A percentile compares a stretch with the other conserved stretches of the same genome.
These are phyloP conservation scores for Bombus fervidus DNA, from an alignment of 1,140 invertebrate species.

Conservation along the genomic window DNA sequence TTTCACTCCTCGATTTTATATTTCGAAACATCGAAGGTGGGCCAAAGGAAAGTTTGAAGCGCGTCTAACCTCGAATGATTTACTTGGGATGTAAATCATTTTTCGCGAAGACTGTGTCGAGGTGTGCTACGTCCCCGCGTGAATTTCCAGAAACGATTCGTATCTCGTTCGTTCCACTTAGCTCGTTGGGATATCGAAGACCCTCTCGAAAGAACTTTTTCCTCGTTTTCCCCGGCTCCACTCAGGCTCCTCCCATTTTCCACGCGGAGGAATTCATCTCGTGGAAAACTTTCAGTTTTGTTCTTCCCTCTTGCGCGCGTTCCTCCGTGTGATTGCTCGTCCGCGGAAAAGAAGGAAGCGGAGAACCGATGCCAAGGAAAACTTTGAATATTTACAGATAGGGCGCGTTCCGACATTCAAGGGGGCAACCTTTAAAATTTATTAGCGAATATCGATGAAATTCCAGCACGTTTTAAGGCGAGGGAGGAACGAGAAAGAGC, in stretches of 20 bases:
- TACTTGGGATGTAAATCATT: conserved; percentile 8
- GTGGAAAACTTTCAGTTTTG: conserved; percentile 57
- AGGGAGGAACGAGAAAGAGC: background rate
- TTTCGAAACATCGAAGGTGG: background rate
- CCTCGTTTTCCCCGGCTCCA: background rate
- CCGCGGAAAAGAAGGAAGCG: conserved; percentile 4
- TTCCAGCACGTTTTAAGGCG: conserved; percentile 52
- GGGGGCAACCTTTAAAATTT: conserved; percentile 62
- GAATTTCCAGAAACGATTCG: conserved; percentile 62
- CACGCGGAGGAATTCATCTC: conserved; percentile 54
- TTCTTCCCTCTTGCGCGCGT: conserved; percentile 41
- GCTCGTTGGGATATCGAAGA: conserved; percentile 33
- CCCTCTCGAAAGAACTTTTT: conserved; percentile 32
- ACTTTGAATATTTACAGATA: conserved; percentile 72
- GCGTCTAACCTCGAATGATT: conserved; percentile 58
- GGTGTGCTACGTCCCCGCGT: background rate
- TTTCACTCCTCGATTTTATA: conserved; percentile 42
- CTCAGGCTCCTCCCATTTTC: background rate
- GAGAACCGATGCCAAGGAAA: conserved; percentile 61
- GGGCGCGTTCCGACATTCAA: conserved; percentile 31
- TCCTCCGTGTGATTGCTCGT: conserved; percentile 21
- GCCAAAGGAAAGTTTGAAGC: conserved; percentile 35
- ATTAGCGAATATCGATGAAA: conserved; percentile 71
- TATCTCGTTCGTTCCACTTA: conserved; percentile 17
- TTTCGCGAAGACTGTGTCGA: too few species aligned